Evolutionary conservation across 2,113 vertebrate species (phyloP), one percentile per base, ranked within the genome.

Genomic region (Leiothrix lutea): DNA sequence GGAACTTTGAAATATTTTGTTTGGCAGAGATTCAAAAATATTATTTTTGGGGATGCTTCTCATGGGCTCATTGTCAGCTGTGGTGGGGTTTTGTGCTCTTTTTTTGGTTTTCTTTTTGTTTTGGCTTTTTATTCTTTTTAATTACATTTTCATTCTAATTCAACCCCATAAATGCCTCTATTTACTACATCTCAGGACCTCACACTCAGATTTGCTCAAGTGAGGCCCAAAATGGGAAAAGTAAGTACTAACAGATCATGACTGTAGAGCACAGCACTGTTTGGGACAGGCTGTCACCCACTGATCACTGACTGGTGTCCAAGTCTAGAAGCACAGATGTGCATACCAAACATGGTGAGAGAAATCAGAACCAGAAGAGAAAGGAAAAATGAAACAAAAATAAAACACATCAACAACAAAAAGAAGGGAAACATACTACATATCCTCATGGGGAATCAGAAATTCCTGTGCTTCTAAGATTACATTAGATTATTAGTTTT

Each of bases 291-390:
- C 80, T 91, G 89, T 67, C 89, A 83, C 80, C 62, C 6, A 1
- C 71, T 92, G 72, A 88, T 94, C 56, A 17, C 36, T 80, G 80
- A 88, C 58, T 80, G 16, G 12, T 57, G 71, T 87, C 90, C 79
- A 82, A 79, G 47, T 10, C 28, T 24, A 60, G 61, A 62, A 66
- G 54, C 64, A 62, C 60, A 89, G 64, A 67, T 82, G 45, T 79
- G n/a, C 81, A 86, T 86, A 58, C 28, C 74, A 92, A 93, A 56
- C 23, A 38, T 40, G 36, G 36, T 33, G 82, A 93, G 40, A 64
- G 42, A 93, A 96, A 95, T 66, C 60, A 84, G 91, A 91, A 89
- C 21, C 77, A 91, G 80, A 72, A 74, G 8, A 79, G 24, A 62
- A 60, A 58, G 48, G n/a, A 60, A 80, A 91, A 92, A 64, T 12